phyloP scores from a whole-genome alignment of 2,113 vertebrate species.

The Crotophaga sulcirostris region DNA sequence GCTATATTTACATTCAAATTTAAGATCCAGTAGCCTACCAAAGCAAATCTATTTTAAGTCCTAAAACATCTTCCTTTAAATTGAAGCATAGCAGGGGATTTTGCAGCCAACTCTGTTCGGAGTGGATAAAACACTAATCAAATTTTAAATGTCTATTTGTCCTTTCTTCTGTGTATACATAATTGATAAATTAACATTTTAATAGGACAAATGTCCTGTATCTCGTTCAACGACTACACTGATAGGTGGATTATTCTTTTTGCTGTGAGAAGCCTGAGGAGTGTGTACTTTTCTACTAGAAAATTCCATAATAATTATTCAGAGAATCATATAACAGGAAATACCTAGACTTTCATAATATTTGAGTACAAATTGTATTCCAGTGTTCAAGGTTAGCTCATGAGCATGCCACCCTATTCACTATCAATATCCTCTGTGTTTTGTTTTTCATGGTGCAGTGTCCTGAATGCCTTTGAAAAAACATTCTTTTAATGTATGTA shows the following conservation, averaged over 20 bases:
- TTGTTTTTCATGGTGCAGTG: background rate
- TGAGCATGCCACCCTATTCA: background rate
- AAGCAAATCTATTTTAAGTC: background rate
- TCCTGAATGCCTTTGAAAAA: background rate
- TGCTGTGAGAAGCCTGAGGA: background rate
- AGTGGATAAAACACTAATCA: background rate
- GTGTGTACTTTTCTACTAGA: background rate
- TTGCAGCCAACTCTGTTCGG: background rate
- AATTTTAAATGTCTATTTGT: background rate
- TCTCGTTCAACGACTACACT: background rate
- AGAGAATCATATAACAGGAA: background rate
- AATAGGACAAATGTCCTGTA: background rate
- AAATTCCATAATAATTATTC: background rate
- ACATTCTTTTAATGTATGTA: background rate
- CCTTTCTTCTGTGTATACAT: background rate
- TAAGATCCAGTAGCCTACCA: background rate
- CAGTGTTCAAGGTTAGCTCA: background rate
- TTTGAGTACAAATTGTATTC: background rate
- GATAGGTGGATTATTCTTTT: background rate
- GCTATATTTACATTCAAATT: background rate
- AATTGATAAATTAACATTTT: conserved; percentile 1
- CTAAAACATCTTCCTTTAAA: background rate
- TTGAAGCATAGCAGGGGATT: background rate
- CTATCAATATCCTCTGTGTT: background rate
- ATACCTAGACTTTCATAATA: background rate